Evolutionary conservation across 2,888 invertebrate genomes (phyloP).

Genomic region (Hydroisotoma schaefferi): DNA sequence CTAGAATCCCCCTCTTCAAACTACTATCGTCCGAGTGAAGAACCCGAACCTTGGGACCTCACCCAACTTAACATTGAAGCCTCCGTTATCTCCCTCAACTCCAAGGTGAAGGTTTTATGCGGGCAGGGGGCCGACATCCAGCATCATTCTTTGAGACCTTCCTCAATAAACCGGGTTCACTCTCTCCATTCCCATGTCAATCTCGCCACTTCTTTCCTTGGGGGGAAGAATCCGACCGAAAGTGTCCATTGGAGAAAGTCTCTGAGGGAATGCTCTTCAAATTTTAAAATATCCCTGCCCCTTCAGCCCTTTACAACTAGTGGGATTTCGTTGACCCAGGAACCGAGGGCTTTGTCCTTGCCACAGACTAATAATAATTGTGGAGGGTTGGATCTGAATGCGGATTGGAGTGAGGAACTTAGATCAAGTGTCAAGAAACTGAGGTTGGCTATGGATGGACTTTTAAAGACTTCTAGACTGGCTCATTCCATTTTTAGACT

Average conservation of each 20-base stretch:
- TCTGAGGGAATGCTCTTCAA: conserved; percentile 17
- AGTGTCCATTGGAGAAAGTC: conserved; percentile 34
- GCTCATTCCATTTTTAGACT: conserved; percentile 80
- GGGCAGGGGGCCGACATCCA: conserved; percentile 61
- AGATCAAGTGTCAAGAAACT: conserved; percentile 76
- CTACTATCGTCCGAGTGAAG: conserved; percentile 74
- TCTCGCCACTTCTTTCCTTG: not conserved
- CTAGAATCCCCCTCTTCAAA: conserved; percentile 66
- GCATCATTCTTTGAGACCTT: conserved; percentile 31
- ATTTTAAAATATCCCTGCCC: not conserved
- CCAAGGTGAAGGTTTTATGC: conserved; percentile 75
- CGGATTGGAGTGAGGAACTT: conserved; percentile 70
- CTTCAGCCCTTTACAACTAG: not conserved
- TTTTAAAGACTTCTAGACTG: conserved; percentile 69
- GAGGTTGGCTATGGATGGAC: conserved; percentile 73
- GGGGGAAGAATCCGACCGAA: not conserved
- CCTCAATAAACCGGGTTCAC: conserved; percentile 23
- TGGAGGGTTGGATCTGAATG: not conserved
- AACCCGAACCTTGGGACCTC: conserved; percentile 80
- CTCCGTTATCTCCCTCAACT: conserved; percentile 78
- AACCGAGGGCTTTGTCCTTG: not conserved
- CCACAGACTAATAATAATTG: conserved; percentile 21
- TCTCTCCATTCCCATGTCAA: conserved; percentile 20
- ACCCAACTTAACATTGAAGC: conserved; percentile 83
- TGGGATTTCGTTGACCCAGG: not conserved